Conservation (phyloP, 2,888 invertebrate genomes). For the Lordiphosa andalusiaca region DNA sequence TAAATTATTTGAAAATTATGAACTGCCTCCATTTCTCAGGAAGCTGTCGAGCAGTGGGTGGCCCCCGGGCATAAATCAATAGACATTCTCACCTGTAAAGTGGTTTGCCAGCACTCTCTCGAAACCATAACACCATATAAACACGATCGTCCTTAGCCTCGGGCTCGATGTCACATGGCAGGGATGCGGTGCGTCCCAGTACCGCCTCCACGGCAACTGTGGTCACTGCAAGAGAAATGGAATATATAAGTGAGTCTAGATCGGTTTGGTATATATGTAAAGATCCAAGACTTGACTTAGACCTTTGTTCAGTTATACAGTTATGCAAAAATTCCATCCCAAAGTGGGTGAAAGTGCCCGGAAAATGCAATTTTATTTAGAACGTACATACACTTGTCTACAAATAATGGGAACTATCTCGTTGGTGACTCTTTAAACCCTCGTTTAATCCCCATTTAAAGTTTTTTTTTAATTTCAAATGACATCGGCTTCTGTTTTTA, state of each 20-base stretch:
- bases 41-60: constrained; percentile 38
- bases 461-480: neutral
- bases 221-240: constrained; percentile 81
- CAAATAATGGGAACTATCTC: too few species aligned
- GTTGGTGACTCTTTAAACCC: too few species aligned
- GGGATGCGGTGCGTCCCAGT: constrained; percentile 89
- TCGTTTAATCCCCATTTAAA: neutral
- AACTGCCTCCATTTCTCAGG: constrained; percentile 72
- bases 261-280: too few species aligned
- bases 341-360: too few species aligned
- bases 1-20: constrained; percentile 75
- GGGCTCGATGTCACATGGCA: constrained; percentile 94
- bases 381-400: too few species aligned
- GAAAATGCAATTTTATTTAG: too few species aligned
- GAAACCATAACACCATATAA: constrained; percentile 96
- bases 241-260: neutral
- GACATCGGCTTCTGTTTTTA: too few species aligned
- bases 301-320: too few species aligned
- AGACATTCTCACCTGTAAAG: constrained; percentile 88
- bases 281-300: too few species aligned
- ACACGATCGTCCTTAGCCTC: constrained; percentile 91
- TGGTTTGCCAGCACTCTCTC: constrained; percentile 91
- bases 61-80: constrained; percentile 52
- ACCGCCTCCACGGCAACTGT: constrained; percentile 90
- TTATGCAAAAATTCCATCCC: too few species aligned